Conservation (phyloP, 2,888 invertebrate genomes). For the Lymantria monacha region DNA sequence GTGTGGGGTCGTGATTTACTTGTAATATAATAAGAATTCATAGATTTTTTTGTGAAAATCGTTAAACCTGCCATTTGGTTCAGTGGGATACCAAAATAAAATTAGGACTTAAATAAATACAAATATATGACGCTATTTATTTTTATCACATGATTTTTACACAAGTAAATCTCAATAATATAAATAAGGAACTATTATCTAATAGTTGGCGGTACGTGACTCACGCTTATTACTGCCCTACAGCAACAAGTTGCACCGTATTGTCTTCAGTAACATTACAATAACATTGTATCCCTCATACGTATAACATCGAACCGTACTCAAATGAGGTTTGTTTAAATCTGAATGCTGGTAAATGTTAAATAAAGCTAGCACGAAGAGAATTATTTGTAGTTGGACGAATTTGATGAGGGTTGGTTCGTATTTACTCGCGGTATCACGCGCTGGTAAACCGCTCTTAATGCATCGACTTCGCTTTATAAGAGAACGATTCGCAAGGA, state of each 20-base stretch:
- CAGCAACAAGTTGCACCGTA: constrained; percentile 27
- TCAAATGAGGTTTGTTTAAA: constrained; percentile 24
- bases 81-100: too few relatives aligned
- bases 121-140: too few relatives aligned
- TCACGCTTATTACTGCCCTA: constrained; percentile 27
- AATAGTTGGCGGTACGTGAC: constrained; percentile 44
- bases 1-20: too few relatives aligned
- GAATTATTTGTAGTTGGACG: constrained; percentile 54
- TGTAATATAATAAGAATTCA: too few relatives aligned
- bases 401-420: constrained; percentile 45
- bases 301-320: constrained; percentile 28
- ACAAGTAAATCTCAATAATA: constrained; percentile 10
- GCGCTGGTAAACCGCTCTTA: constrained; percentile 49
- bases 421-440: constrained; percentile 59
- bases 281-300: constrained; percentile 14
- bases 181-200: constrained; percentile 44
- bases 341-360: constrained; percentile 34
- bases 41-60: too few relatives aligned
- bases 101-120: too few relatives aligned
- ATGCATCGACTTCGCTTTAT: constrained; percentile 35
- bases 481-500: constrained; percentile 39
- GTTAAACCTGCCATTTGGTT: too few relatives aligned
- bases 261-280: constrained; percentile 14
- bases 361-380: constrained; percentile 54
- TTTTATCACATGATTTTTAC: too few relatives aligned